phyloP scores from a whole-genome alignment of 2,888 invertebrate species.

The Baronia brevicornis region DNA sequence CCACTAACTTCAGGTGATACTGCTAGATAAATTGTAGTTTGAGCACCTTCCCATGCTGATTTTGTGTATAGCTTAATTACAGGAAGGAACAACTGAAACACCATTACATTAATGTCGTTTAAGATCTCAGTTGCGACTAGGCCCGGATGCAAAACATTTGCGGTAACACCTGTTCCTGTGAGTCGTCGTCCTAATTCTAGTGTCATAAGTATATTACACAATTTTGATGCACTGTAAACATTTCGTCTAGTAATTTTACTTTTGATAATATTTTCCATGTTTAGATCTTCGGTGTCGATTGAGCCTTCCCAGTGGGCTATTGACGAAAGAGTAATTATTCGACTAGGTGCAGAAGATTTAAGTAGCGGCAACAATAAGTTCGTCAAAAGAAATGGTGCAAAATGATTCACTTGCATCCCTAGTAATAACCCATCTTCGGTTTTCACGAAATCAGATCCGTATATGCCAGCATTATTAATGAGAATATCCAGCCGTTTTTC shows the following conservation, averaged over 20 bases:
- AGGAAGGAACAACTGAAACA: conserved; percentile 49
- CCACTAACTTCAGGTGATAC: conserved; percentile 71
- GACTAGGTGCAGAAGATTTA: conserved; percentile 31
- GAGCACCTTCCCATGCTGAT: conserved; percentile 49
- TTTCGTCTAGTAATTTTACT: conserved; percentile 19
- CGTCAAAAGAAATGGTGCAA: conserved; percentile 79
- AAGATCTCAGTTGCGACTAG: conserved; percentile 80
- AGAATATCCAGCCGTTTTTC: conserved; percentile 70
- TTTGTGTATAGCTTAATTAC: conserved; percentile 30
- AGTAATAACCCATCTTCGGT: conserved; percentile 77
- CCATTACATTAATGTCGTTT: conserved; percentile 48
- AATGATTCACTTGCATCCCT: conserved; percentile 75
- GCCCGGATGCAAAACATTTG: conserved; percentile 89
- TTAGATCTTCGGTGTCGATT: conserved; percentile 25
- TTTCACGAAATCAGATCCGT: conserved; percentile 38
- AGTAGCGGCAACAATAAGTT: conserved; percentile 66
- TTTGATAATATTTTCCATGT: conserved; percentile 21
- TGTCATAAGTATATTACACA: conserved; percentile 83
- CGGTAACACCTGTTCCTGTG: conserved; percentile 81
- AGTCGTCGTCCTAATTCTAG: conserved; percentile 80
- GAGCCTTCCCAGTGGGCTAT: conserved; percentile 27
- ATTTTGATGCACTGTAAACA: conserved; percentile 76
- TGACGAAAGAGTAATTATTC: conserved; percentile 42
- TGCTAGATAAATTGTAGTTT: conserved; percentile 73
- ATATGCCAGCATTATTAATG: conserved; percentile 76